Evolutionary conservation across 2,113 vertebrate genomes (phyloP).

Genomic region (Nipponia nippon): DNA sequence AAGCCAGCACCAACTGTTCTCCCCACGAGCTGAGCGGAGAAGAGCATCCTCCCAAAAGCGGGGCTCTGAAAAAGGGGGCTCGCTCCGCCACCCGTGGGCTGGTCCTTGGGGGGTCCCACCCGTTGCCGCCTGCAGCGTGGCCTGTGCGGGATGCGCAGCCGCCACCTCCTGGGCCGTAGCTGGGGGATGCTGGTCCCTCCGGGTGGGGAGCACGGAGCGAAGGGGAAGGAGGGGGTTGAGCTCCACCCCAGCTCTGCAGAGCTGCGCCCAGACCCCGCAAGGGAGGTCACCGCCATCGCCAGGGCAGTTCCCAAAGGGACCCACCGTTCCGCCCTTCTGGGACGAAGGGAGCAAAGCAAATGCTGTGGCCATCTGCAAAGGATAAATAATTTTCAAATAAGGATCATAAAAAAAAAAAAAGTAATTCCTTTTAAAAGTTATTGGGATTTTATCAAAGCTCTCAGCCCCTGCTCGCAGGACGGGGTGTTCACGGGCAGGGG

Average conservation of each 20-base stretch:
- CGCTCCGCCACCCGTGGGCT: not conserved
- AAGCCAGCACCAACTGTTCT: not conserved
- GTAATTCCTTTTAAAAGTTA: not conserved
- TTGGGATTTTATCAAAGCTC: not conserved
- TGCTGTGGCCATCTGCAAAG: rapidly evolving
- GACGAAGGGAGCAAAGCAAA: not conserved
- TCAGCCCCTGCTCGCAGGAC: not conserved
- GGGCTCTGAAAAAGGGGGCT: not conserved
- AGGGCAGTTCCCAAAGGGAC: not conserved
- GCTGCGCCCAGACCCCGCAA: not conserved
- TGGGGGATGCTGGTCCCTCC: not conserved
- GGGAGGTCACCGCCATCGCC: not conserved
- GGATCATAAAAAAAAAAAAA: no score
- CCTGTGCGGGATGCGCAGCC: not conserved
- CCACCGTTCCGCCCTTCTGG: not conserved
- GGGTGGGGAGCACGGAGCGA: not conserved
- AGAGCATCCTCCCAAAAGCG: not conserved
- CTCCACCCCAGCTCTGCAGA: no score
- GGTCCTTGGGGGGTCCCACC: not conserved
- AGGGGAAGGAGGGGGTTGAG: no score
- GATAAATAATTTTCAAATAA: not conserved
- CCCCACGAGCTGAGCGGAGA: not conserved
- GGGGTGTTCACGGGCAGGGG: not conserved
- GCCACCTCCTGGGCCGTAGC: no score
- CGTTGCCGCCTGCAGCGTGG: not conserved